Percentiles rank a stretch among this genome's conserved stretches.
Evolutionary conservation across 1,140 invertebrate species (phyloP).

Genomic region (Amphibalanus amphitrite): DNA sequence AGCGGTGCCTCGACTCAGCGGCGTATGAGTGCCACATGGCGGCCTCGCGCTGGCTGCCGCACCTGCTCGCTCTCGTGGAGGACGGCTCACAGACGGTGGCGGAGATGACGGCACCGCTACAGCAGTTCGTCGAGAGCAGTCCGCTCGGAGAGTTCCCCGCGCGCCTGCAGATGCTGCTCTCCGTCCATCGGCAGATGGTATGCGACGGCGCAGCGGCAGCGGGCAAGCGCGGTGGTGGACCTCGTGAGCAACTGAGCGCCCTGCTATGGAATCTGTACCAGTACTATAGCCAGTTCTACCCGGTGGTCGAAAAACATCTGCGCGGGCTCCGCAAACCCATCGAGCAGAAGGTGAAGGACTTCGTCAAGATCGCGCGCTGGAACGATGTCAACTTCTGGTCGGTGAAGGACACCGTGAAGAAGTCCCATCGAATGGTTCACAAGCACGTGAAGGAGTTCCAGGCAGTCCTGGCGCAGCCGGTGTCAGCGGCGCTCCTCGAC

Average conservation of each 20-base stretch:
- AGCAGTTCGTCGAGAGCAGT: conserved; percentile 68
- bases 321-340: conserved; percentile 51
- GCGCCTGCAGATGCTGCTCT: conserved; percentile 55
- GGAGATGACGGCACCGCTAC: conserved; percentile 30
- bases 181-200: conserved; percentile 55
- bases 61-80: neutral
- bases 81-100: conserved; percentile 30
- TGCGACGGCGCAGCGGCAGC: conserved; percentile 24
- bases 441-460: conserved; percentile 48
- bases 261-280: conserved; percentile 69
- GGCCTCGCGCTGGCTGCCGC: conserved; percentile 15
- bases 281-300: conserved; percentile 65
- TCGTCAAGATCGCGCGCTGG: conserved; percentile 90
- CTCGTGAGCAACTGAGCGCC: too few species aligned
- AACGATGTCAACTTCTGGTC: conserved; percentile 89
- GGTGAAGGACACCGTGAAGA: conserved; percentile 70
- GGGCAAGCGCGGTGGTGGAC: too few species aligned
- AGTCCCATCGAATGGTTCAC: conserved; percentile 67
- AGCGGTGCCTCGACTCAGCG: conserved; percentile 44
- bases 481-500: too few species aligned
- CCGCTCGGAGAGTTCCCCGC: conserved; percentile 62
- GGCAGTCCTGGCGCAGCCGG: too few species aligned
- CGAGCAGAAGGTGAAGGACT: conserved; percentile 79
- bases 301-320: conserved; percentile 42
- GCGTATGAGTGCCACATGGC: conserved; percentile 16